Base-by-base conservation (phyloP, 1,140 invertebrate species). In the Mesaphorura yosii region DNA sequence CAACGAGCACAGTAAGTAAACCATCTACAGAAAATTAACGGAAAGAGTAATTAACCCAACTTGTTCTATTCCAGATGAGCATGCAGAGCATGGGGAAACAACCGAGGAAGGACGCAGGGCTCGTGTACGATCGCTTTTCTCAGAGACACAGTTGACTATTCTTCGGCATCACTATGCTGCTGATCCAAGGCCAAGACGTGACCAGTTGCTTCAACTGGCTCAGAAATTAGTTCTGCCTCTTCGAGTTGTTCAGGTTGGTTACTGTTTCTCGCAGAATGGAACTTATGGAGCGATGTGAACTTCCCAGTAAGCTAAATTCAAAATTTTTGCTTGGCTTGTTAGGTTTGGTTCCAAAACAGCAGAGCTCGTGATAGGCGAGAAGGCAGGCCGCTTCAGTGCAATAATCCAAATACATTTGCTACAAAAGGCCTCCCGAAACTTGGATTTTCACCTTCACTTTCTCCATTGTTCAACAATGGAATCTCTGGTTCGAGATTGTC, bases 301-400 rank as follows among this genome's bases (percentile, higher is more conserved):
- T 22, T 31, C 25, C 12, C 10, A 48, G 14, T 25, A 31, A 48
- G 19, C 14, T 23, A 34, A 42, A 12, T 44, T 25, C 15, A n/a
- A 34, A 34, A 34, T 34, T 34, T 34, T 34, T 34, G 10, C 45
- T 54, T 62, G 51, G 26, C 7, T 25, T 57, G 29, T 10, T 62
- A 73, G 66, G 78, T 80, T 3, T 98, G 94, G 93, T 98, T 98
- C 69, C 94, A 98, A 74, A 97, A 98, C 70, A 92, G 88, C 62
- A 77, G 93, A 48, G 93, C 92, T 0, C 77, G 92, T 29, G 89
- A 94, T 66, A 78, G 90, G 26, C 76, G 88, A 58, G 81, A 83
- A 64, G 80, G 79, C 7, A 70, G 79, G 49, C 72, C 80, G 19
- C 59, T 62, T 39, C 60, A 58, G 6, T 14, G 41, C 7, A 51